Conservation (phyloP, 2,888 invertebrate species). For the Ennomos erosarius region DNA sequence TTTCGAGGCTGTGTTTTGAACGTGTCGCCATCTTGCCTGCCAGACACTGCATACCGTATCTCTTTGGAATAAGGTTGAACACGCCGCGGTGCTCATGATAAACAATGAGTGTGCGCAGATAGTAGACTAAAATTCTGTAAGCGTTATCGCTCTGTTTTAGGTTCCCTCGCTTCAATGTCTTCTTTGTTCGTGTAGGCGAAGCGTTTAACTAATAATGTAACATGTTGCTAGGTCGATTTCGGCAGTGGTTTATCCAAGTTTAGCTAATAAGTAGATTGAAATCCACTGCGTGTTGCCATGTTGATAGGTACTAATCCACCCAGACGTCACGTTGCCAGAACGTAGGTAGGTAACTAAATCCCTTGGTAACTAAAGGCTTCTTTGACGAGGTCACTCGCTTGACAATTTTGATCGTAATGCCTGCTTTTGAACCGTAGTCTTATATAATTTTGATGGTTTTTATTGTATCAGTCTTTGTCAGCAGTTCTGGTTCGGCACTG, state of each 20-base stretch:
- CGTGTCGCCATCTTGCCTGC: slow-evolving; percentile 40
- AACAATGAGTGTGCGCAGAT: slow-evolving; percentile 46
- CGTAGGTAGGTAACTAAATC: too few relatives aligned
- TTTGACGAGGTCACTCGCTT: too few relatives aligned
- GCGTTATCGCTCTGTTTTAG: slow-evolving; percentile 34
- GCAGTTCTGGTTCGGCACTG: too few relatives aligned
- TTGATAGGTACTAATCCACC: too few relatives aligned
- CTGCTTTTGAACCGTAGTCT: too few relatives aligned
- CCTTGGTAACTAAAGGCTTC: too few relatives aligned
- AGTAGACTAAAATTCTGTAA: slow-evolving; percentile 42
- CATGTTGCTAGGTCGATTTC: background rate
- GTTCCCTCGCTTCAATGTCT: slow-evolving; percentile 25
- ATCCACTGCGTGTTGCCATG: too few relatives aligned
- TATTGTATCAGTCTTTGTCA: too few relatives aligned
- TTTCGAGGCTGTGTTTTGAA: slow-evolving; percentile 62
- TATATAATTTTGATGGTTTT: too few relatives aligned
- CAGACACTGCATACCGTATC: slow-evolving; percentile 44
- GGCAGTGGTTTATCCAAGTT: background rate
- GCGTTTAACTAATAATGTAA: too few relatives aligned
- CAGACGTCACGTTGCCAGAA: too few relatives aligned
- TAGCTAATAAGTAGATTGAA: background rate
- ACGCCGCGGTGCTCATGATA: slow-evolving; percentile 30
- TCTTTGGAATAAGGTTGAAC: slow-evolving; percentile 40
- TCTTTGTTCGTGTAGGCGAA: slow-evolving; percentile 18
- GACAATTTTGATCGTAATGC: too few relatives aligned